Evolutionary conservation across 2,113 vertebrate species (phyloP).

Genomic region (Galbula dea): DNA sequence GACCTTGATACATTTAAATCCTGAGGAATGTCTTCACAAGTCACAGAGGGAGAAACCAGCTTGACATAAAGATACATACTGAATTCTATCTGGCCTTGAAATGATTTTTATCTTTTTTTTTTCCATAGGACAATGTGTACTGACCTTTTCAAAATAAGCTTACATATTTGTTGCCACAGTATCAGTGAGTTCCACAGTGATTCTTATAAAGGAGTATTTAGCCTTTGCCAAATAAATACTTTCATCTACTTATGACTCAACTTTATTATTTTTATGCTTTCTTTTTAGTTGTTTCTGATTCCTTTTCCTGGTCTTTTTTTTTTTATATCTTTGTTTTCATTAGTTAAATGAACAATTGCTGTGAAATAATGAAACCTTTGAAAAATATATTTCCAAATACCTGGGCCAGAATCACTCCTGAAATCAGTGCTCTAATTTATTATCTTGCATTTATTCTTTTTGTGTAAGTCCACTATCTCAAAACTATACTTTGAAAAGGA

Average conservation of each 20-base stretch:
- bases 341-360: conserved; percentile 8
- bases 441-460: neutral
- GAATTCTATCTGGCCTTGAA: neutral
- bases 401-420: neutral
- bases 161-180: neutral
- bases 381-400: conserved; percentile 33
- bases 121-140: neutral
- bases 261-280: neutral
- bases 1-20: neutral
- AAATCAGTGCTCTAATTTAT: conserved; percentile 3
- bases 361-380: neutral
- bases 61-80: neutral
- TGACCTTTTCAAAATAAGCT: neutral
- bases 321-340: neutral
- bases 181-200: neutral
- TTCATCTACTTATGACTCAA: neutral
- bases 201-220: neutral
- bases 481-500: neutral
- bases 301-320: neutral
- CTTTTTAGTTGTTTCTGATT: neutral
- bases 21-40: neutral
- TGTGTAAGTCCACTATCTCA: neutral
- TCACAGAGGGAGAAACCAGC: neutral
- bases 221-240: neutral
- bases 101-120: neutral